Conservation (phyloP, 2,113 vertebrate species). For the Acrocephalus kingi region DNA sequence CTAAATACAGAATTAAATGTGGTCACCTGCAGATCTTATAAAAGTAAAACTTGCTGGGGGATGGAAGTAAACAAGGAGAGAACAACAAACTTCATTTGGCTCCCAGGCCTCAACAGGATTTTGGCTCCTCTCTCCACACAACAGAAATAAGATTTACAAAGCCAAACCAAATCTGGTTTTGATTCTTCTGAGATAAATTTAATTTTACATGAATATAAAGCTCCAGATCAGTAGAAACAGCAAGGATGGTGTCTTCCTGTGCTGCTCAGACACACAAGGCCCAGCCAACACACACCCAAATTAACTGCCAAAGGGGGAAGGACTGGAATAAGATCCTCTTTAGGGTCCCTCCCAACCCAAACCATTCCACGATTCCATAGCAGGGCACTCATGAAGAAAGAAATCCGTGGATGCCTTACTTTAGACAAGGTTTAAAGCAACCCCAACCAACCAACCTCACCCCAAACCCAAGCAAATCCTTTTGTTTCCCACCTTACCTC, state of each 20-base stretch:
- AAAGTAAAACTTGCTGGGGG: background rate
- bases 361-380: background rate
- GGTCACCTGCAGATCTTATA: background rate
- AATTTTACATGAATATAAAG: background rate
- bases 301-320: background rate
- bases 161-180: background rate
- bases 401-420: background rate
- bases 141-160: background rate
- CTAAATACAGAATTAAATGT: background rate
- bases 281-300: background rate
- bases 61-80: background rate
- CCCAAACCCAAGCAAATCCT: background rate
- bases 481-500: slow-evolving; percentile 73
- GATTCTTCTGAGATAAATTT: background rate
- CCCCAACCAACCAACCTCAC: background rate
- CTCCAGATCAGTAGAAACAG: background rate
- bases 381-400: background rate
- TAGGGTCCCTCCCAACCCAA: background rate
- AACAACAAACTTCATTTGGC: background rate
- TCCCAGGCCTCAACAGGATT: background rate
- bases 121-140: background rate
- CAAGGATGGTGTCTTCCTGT: background rate
- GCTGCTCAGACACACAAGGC: background rate
- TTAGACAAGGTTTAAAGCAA: background rate
- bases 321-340: background rate